A percentile compares a stretch with the other conserved stretches of the same genome.
Evolutionary conservation across 2,797 vertebrate genomes (phyloP).

Genomic region (Crypturellus tataupa): DNA sequence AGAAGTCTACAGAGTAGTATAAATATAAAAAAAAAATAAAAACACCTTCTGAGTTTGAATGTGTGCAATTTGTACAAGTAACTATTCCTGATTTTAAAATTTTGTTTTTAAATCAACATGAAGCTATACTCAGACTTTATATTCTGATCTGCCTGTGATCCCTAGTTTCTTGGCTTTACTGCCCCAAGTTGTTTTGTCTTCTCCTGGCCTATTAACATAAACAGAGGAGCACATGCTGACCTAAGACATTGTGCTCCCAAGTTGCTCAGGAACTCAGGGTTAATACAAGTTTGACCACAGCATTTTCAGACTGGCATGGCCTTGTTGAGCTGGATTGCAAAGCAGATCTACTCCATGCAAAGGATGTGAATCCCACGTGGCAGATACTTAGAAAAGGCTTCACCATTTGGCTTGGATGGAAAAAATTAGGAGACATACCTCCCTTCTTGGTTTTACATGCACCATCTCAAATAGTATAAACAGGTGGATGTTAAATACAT

Average conservation of each 20-base stretch:
- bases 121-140: background rate
- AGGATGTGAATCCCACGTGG: background rate
- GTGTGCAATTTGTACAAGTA: background rate
- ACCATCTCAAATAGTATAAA: background rate
- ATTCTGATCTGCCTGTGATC: background rate
- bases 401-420: background rate
- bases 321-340: background rate
- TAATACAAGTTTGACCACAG: background rate
- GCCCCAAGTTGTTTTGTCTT: background rate
- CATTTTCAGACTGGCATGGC: background rate
- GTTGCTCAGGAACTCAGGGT: background rate
- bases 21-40: background rate
- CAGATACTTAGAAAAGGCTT: background rate
- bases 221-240: background rate
- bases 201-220: background rate
- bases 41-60: background rate
- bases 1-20: no score
- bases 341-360: background rate
- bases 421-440: background rate
- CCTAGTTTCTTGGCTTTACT: background rate
- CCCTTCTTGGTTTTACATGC: background rate
- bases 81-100: rapidly evolving
- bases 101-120: background rate
- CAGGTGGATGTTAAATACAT: background rate
- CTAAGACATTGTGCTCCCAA: background rate